Conservation (phyloP, 2,888 invertebrate genomes). For the Enchytraeus crypticus region DNA sequence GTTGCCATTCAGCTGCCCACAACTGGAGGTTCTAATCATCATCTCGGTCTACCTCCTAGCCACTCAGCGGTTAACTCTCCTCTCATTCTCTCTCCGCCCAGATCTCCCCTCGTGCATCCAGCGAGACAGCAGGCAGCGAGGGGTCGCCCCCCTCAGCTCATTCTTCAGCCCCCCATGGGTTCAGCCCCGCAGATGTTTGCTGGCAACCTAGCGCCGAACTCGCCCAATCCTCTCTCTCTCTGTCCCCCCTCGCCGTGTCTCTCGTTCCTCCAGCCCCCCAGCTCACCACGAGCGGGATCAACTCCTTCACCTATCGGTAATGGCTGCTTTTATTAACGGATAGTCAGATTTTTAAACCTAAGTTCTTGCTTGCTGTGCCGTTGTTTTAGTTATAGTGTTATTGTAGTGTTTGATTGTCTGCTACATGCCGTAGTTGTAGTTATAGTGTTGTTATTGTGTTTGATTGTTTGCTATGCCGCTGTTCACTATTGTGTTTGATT, state of each 20-base stretch:
- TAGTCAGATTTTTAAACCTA: neutral
- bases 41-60: neutral
- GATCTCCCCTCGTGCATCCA: slow-evolving; percentile 11
- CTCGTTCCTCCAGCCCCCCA: slow-evolving; percentile 24
- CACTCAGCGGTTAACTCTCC: neutral
- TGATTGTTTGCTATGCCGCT: no score
- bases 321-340: slow-evolving; percentile 19
- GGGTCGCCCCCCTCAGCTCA: slow-evolving; percentile 6
- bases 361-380: no score
- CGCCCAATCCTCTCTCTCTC: slow-evolving; percentile 17
- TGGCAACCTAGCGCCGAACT: slow-evolving; percentile 21
- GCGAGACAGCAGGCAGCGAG: slow-evolving; percentile 49
- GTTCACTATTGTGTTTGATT: no score
- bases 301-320: slow-evolving; percentile 46
- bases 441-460: no score
- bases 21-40: neutral
- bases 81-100: slow-evolving; percentile 2
- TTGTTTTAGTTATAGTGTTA: no score
- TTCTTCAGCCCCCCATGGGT: neutral
- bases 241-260: slow-evolving; percentile 17
- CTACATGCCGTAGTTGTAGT: no score
- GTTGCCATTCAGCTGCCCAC: neutral
- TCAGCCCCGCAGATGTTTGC: slow-evolving; percentile 33
- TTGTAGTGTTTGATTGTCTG: no score
- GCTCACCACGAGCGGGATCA: slow-evolving; percentile 33